Evolutionary conservation across 2,888 invertebrate genomes (phyloP).

Genomic region (Mesochorus sp.): DNA sequence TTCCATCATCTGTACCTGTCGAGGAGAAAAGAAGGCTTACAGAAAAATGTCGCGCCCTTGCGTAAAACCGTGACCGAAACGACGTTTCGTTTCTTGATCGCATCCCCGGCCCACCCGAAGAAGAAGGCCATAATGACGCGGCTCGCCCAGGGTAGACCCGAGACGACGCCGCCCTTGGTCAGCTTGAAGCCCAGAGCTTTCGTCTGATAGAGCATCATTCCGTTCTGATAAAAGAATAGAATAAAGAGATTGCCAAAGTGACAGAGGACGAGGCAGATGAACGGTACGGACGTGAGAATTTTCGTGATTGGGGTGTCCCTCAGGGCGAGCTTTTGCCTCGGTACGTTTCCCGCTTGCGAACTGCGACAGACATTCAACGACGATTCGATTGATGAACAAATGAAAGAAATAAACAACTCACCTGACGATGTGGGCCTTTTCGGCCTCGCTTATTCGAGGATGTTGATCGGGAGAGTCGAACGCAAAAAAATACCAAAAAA

Average conservation of each 20-base stretch:
- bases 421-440: constrained; percentile 85
- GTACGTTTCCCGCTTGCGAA: constrained; percentile 78
- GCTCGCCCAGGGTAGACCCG: constrained; percentile 88
- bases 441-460: constrained; percentile 85
- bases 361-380: constrained; percentile 73
- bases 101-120: constrained; percentile 88
- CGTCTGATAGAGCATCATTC: constrained; percentile 89
- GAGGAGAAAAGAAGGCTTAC: constrained; percentile 65
- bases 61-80: constrained; percentile 80
- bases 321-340: constrained; percentile 65
- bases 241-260: constrained; percentile 92
- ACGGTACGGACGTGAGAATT: constrained; percentile 87
- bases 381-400: too few relatives aligned
- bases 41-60: constrained; percentile 75
- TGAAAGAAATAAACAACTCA: constrained; percentile 62
- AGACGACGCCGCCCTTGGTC: constrained; percentile 87
- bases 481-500: constrained; percentile 86
- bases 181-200: constrained; percentile 88
- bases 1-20: too few relatives aligned
- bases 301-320: constrained; percentile 86
- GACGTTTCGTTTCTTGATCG: constrained; percentile 82
- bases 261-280: constrained; percentile 86
- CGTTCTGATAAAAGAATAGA: constrained; percentile 89
- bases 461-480: constrained; percentile 87
- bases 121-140: constrained; percentile 87